Base-by-base conservation (phyloP, 2,797 vertebrate species). In the Rhabdomys pumilio region DNA sequence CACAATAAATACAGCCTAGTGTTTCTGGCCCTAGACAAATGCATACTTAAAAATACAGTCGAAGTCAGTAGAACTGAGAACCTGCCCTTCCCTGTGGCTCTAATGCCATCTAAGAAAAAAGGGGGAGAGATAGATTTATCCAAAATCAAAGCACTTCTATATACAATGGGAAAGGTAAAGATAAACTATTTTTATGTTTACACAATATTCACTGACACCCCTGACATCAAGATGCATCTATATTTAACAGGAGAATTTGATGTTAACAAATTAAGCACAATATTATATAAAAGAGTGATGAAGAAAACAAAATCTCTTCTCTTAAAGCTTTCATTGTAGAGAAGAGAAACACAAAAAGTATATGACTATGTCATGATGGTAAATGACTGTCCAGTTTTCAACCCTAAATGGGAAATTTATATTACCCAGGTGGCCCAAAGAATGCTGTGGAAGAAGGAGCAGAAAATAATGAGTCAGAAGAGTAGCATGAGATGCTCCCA, bases 251-350 rank as follows among this genome's bases (percentile, higher is more conserved):
- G 29, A 41, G 19, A 59, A 87, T 69, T 19, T 90, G 61, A 41
- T 73, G 26, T 84, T 67, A 83, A 87, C 26, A 67, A 61, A 75
- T 57, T 93, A 38, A 84, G 79, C 13, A 91, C 84, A 81, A 81
- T 61, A 3, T 57, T 61, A 91, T 2, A 8, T 17, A 89, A 89
- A 0, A 82, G 22, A 86, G 4, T 4, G 38, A 57, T 61, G 34
- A 88, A 50, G 76, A 61, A 86, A 92, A 79, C 26, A 87, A 93
- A 82, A 87, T 61, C 47, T 29, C 69, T 75, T 50, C 50, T 24
- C 20, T 85, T 6, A 41, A 19, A 86, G 55, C 47, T 90, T 82
- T 61, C 2, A 10, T 67, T 38, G 29, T 19, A 38, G 17, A 24
- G n/a, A 41, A 47, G 89, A 83, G 84, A 93, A 89, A 93, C 53